These are phyloP conservation scores for Phyllostomus discolor DNA, from an alignment of 2,113 vertebrate genomes.

Conservation along the genomic window DNA sequence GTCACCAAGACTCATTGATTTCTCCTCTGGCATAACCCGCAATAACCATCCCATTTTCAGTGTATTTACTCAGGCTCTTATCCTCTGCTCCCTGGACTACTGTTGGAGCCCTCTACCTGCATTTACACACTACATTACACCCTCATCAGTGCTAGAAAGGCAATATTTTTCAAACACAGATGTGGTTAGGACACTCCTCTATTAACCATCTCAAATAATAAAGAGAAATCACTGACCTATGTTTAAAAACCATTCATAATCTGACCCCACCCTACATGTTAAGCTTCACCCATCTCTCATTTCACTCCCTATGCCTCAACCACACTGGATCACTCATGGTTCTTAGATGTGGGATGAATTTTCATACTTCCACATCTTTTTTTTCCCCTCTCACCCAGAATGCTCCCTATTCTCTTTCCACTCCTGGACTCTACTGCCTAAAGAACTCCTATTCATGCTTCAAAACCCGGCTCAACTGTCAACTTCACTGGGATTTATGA, in stretches of 20 bases:
- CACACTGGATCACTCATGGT: not conserved
- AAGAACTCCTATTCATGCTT: not conserved
- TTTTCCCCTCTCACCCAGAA: not conserved
- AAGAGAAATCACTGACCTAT: rapidly evolving
- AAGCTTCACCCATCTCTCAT: not conserved
- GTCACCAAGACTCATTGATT: not conserved
- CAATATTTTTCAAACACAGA: not conserved
- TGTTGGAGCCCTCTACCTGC: not conserved
- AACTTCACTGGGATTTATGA: not conserved
- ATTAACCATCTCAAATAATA: not conserved
- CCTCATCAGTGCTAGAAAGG: not conserved
- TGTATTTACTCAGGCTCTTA: not conserved
- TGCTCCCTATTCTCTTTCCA: not conserved
- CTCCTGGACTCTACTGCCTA: not conserved
- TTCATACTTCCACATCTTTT: not conserved
- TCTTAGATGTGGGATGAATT: not conserved
- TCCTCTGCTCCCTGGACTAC: not conserved
- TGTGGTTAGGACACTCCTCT: not conserved
- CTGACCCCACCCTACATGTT: not conserved
- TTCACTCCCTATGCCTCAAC: not conserved
- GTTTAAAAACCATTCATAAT: not conserved
- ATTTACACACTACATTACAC: too few species aligned
- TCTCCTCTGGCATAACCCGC: not conserved
- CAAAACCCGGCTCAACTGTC: not conserved
- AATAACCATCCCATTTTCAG: not conserved